A percentile compares a stretch with the other conserved stretches of the same genome.
These are phyloP conservation scores for Gavia stellata DNA, from an alignment of 2,113 vertebrate species.

Conservation along the genomic window DNA sequence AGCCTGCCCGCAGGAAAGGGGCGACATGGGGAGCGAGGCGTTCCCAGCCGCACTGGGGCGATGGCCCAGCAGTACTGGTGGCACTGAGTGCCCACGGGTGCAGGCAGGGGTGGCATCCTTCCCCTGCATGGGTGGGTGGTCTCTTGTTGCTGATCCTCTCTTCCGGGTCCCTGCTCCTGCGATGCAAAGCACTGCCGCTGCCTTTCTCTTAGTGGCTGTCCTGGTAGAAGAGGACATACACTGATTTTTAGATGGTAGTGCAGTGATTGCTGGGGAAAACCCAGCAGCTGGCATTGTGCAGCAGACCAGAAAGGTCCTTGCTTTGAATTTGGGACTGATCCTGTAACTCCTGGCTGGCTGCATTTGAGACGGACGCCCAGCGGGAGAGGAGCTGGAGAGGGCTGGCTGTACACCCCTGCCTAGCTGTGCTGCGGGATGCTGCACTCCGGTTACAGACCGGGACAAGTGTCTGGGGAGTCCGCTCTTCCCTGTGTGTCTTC, in stretches of 20 bases:
- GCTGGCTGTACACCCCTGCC: neutral
- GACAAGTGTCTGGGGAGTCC: no score
- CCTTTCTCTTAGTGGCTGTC: neutral
- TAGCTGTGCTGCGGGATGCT: neutral
- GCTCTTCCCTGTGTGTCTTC: neutral
- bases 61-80: neutral
- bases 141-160: neutral
- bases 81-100: neutral
- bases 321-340: neutral
- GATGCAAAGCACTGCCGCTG: rapidly evolving
- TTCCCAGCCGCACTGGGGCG: neutral
- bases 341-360: neutral
- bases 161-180: neutral
- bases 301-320: neutral
- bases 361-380: rapidly evolving
- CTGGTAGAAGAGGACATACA: neutral
- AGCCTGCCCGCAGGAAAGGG: neutral
- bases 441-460: rapidly evolving
- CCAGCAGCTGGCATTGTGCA: neutral
- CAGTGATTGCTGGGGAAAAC: neutral
- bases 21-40: neutral
- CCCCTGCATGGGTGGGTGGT: rapidly evolving
- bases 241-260: neutral
- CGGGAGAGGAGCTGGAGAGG: neutral
- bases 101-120: neutral